Percentiles rank a stretch among this genome's conserved stretches.
phyloP scores from a whole-genome alignment of 1,140 invertebrate genomes.

The Dermatophagoides farinae region DNA sequence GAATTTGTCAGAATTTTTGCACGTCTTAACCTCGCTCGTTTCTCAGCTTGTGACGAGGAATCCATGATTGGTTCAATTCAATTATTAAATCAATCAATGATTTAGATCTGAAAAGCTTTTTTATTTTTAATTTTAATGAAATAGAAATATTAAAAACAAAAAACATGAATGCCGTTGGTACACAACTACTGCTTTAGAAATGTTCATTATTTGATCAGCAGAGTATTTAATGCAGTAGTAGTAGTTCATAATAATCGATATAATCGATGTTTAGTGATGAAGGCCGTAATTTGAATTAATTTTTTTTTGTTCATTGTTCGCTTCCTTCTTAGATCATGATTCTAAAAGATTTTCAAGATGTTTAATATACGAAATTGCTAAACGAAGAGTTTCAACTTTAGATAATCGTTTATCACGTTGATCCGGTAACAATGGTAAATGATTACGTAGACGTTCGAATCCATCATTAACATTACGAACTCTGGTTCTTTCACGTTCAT shows the following conservation, averaged over 20 bases:
- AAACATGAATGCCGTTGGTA: too few relatives aligned
- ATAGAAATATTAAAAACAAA: background rate
- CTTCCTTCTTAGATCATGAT: background rate
- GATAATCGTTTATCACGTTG: constrained; percentile 29
- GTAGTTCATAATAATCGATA: background rate
- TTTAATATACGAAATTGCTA: constrained; percentile 29
- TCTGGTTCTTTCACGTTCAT: constrained; percentile 28
- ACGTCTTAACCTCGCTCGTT: background rate
- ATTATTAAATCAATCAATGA: too few relatives aligned
- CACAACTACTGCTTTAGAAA: background rate
- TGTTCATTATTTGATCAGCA: background rate
- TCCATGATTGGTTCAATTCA: background rate
- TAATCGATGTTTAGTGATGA: background rate
- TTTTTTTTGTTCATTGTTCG: background rate
- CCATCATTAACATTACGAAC: constrained; percentile 63
- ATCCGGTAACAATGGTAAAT: constrained; percentile 32
- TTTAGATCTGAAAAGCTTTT: too few relatives aligned
- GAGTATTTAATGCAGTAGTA: background rate
- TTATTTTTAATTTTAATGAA: background rate
- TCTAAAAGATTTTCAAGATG: constrained; percentile 26
- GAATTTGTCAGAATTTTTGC: background rate
- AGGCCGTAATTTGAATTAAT: background rate
- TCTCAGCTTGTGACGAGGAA: background rate
- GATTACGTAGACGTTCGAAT: constrained; percentile 53
- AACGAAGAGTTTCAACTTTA: constrained; percentile 30